A percentile compares a stretch with the other conserved stretches of the same genome.
Evolutionary conservation across 2,797 vertebrate genomes (phyloP).

Genomic region (Propithecus deckenii): DNA sequence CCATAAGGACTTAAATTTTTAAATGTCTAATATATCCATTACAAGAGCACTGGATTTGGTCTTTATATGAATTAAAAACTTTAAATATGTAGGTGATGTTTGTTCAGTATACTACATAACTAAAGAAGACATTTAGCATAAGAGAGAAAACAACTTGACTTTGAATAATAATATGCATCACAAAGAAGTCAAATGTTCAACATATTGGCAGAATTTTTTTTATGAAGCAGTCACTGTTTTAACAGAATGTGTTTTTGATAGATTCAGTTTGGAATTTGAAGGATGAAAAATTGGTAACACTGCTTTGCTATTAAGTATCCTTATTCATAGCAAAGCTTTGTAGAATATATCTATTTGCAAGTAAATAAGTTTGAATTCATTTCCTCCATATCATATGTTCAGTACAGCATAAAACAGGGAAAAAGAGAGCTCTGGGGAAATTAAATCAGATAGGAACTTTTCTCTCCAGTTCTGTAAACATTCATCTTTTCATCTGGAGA

Average conservation of each 20-base stretch:
- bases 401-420: neutral
- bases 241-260: conserved; percentile 74
- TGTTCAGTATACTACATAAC: conserved; percentile 31
- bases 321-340: conserved; percentile 56
- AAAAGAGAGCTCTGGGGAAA: neutral
- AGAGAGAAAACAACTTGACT: conserved; percentile 56
- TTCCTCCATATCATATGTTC: conserved; percentile 65
- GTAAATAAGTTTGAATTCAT: conserved; percentile 69
- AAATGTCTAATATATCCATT: neutral
- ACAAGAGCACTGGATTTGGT: conserved; percentile 5
- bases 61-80: conserved; percentile 47
- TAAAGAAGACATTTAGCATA: conserved; percentile 20
- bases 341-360: conserved; percentile 65
- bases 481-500: neutral
- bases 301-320: conserved; percentile 50
- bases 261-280: conserved; percentile 67
- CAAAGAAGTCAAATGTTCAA: conserved; percentile 37
- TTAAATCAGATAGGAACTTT: neutral
- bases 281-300: conserved; percentile 48
- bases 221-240: conserved; percentile 41
- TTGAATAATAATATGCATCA: conserved; percentile 58
- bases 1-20: neutral
- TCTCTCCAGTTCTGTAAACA: neutral
- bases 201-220: conserved; percentile 37
- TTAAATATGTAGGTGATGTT: conserved; percentile 18